These are phyloP conservation scores for Hephaestus fuliginosus DNA, from an alignment of 2,797 vertebrate genomes.

Conservation along the genomic window DNA sequence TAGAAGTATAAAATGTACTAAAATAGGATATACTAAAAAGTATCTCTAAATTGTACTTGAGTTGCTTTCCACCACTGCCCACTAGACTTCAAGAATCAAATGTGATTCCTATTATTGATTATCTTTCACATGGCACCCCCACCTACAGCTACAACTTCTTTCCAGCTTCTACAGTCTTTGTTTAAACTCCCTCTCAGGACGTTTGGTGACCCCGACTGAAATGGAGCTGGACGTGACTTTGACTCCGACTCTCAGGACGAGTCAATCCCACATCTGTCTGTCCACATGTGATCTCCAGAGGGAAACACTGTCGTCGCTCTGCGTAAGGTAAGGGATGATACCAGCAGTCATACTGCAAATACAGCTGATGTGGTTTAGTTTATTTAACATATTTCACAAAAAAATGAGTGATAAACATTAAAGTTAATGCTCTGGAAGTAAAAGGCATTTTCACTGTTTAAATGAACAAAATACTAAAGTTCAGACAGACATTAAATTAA, in stretches of 20 bases:
- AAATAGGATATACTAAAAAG: constrained; percentile 8
- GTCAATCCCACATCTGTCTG: constrained; percentile 56
- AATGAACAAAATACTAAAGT: neutral
- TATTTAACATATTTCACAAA: neutral
- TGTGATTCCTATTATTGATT: neutral
- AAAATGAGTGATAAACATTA: too few species aligned
- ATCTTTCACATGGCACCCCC: neutral
- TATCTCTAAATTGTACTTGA: neutral
- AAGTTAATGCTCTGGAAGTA: neutral
- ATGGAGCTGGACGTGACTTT: constrained; percentile 86
- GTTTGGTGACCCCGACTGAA: constrained; percentile 65
- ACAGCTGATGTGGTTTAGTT: neutral
- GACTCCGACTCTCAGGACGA: constrained; percentile 64
- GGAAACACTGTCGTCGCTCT: constrained; percentile 80
- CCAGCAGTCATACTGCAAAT: neutral
- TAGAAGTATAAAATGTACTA: neutral
- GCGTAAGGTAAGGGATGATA: constrained; percentile 81
- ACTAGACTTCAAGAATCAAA: neutral
- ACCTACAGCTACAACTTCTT: neutral
- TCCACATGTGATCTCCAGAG: constrained; percentile 72
- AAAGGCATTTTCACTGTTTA: neutral
- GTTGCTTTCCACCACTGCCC: neutral
- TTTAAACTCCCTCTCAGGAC: constrained; percentile 71
- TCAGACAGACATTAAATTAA: neutral
- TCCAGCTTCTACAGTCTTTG: too few species aligned